Conservation (phyloP, 2,797 vertebrate species). For the Danio tinwini region DNA sequence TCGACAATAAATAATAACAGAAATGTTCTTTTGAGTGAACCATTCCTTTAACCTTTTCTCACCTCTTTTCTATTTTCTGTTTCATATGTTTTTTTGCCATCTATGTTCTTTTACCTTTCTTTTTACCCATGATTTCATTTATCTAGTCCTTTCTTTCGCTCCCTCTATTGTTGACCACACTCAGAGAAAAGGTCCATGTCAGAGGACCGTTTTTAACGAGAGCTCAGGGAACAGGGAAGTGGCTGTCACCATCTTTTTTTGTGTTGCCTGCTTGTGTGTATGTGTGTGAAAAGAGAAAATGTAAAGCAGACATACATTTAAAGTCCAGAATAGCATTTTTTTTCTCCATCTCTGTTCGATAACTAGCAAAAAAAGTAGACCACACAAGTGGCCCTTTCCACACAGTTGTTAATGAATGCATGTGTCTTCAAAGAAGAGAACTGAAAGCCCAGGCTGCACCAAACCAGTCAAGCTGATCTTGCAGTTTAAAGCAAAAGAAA, state of each 20-base stretch:
- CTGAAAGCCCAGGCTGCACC: background rate
- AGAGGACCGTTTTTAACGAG: slow-evolving; percentile 59
- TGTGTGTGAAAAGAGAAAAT: slow-evolving; percentile 15
- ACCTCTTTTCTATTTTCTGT: background rate
- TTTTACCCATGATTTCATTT: background rate
- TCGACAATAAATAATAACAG: background rate
- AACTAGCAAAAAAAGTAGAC: slow-evolving; percentile 19
- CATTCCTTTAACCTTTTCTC: background rate
- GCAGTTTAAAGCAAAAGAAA: slow-evolving; percentile 16
- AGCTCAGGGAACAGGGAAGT: slow-evolving; percentile 62
- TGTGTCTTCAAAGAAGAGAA: slow-evolving; percentile 23
- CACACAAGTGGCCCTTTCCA: slow-evolving; percentile 15
- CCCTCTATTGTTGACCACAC: slow-evolving; percentile 30
- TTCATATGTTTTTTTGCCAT: background rate
- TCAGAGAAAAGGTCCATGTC: slow-evolving; percentile 49
- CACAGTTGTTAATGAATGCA: slow-evolving; percentile 28
- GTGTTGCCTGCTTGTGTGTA: slow-evolving; percentile 38
- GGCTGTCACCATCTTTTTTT: slow-evolving; percentile 59
- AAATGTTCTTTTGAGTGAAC: background rate
- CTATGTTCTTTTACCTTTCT: background rate
- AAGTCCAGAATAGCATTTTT: background rate
- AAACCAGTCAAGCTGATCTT: slow-evolving; percentile 27
- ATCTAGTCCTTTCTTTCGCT: background rate
- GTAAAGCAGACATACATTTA: slow-evolving; percentile 23
- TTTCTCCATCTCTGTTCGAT: background rate